Percentiles rank a stretch among this genome's conserved stretches.
These are phyloP conservation scores for Takifugu rubripes DNA, from an alignment of 2,797 vertebrate genomes.

Conservation along the genomic window DNA sequence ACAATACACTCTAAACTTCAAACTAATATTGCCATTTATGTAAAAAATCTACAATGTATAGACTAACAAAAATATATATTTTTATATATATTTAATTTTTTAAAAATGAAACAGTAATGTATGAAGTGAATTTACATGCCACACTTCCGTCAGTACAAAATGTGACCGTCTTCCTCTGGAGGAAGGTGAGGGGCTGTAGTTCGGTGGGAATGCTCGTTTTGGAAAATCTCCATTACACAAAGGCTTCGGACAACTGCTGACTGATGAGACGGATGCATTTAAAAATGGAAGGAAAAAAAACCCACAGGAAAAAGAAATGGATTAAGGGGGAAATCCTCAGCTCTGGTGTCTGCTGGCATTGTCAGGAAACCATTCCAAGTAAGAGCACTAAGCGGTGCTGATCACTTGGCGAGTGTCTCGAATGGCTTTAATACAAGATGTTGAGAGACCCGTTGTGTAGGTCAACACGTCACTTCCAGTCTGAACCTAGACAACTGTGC, in stretches of 20 bases:
- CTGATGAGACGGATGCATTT: conserved; percentile 47
- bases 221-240: conserved; percentile 61
- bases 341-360: conserved; percentile 57
- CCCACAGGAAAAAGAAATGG: conserved; percentile 35
- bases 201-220: conserved; percentile 74
- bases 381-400: conserved; percentile 46
- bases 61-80: conserved; percentile 87
- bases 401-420: conserved; percentile 44
- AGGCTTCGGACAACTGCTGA: conserved; percentile 53
- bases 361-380: conserved; percentile 57
- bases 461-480: conserved; percentile 43
- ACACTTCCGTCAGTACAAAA: conserved; percentile 63
- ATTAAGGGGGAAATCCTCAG: conserved; percentile 46
- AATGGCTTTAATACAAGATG: conserved; percentile 59
- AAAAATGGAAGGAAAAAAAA: conserved; percentile 26
- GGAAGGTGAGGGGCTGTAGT: conserved; percentile 63
- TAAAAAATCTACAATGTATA: conserved; percentile 89
- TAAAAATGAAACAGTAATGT: conserved; percentile 81
- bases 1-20: conserved; percentile 82
- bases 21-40: conserved; percentile 83
- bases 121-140: conserved; percentile 76
- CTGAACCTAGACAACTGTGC: conserved; percentile 63
- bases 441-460: conserved; percentile 42
- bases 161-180: conserved; percentile 54
- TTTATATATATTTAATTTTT: conserved; percentile 83